These are phyloP conservation scores for Papilio polytes DNA, from an alignment of 1,140 invertebrate species.

Conservation along the genomic window DNA sequence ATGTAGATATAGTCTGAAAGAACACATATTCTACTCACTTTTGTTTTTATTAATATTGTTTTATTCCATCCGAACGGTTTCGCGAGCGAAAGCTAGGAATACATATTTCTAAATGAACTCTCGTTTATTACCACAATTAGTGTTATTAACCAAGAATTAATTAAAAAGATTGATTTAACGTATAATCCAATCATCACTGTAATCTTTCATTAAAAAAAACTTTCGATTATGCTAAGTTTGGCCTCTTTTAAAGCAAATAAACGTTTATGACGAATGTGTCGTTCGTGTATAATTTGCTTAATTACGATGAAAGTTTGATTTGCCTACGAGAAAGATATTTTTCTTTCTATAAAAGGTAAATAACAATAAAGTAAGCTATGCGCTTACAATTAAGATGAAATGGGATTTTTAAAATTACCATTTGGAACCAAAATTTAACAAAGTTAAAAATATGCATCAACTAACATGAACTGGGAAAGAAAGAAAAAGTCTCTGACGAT, in stretches of 20 bases:
- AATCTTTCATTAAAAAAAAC: conserved; percentile 25
- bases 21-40: too few species aligned
- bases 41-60: too few species aligned
- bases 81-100: too few species aligned
- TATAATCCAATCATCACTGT: neutral
- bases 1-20: too few species aligned
- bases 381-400: neutral
- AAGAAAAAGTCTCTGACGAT: too few species aligned
- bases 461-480: too few species aligned
- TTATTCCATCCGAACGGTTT: too few species aligned
- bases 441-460: neutral
- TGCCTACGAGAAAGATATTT: neutral
- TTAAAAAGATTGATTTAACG: conserved; percentile 21
- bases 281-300: conserved; percentile 30
- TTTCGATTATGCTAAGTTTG: conserved; percentile 34
- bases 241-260: conserved; percentile 26
- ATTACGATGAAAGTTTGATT: conserved; percentile 28
- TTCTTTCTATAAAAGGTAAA: conserved; percentile 13
- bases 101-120: neutral
- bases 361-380: neutral
- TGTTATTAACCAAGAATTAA: conserved; percentile 24
- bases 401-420: neutral
- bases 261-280: conserved; percentile 29
- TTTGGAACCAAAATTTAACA: neutral
- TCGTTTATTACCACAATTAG: conserved; percentile 32